Percentiles rank a stretch among this genome's conserved stretches.
phyloP scores from a whole-genome alignment of 2,888 invertebrate genomes.

The Mycalesis mineus region DNA sequence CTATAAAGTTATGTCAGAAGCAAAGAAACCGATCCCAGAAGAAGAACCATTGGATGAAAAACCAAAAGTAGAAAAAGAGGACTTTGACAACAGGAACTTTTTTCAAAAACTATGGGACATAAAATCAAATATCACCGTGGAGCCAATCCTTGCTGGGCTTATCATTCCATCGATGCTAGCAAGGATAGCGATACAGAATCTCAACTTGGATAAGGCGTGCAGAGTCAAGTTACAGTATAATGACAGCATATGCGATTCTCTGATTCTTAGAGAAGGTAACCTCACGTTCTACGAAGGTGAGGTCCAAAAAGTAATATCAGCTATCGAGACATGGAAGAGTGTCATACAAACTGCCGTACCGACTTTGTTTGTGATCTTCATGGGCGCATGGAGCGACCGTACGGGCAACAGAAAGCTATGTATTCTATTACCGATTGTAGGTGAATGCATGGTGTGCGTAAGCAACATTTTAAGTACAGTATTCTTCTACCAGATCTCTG shows the following conservation, averaged over 20 bases:
- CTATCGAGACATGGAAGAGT: conserved; percentile 77
- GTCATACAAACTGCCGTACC: conserved; percentile 77
- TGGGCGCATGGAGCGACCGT: conserved; percentile 81
- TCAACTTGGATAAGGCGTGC: conserved; percentile 67
- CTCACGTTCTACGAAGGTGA: conserved; percentile 79
- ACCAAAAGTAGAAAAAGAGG: conserved; percentile 28
- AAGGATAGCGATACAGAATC: conserved; percentile 80
- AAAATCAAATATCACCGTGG: conserved; percentile 81
- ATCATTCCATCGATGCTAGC: conserved; percentile 80
- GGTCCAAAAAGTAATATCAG: conserved; percentile 75
- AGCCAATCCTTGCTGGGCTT: conserved; percentile 83
- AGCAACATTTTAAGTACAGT: conserved; percentile 73
- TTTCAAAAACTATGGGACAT: conserved; percentile 74
- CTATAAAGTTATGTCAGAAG: conserved; percentile 40
- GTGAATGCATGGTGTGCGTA: conserved; percentile 68
- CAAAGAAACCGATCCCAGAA: conserved; percentile 37
- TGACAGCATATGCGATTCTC: conserved; percentile 56
- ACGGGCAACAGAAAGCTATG: conserved; percentile 77
- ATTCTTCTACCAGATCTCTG: conserved; percentile 72
- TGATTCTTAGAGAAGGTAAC: conserved; percentile 64
- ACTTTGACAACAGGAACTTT: conserved; percentile 61
- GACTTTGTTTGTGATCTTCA: conserved; percentile 72
- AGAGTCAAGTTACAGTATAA: conserved; percentile 53
- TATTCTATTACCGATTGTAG: conserved; percentile 74
- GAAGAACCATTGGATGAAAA: conserved; percentile 49